Base-by-base conservation (phyloP, 2,888 invertebrate genomes). In the Chouioia cunea region DNA sequence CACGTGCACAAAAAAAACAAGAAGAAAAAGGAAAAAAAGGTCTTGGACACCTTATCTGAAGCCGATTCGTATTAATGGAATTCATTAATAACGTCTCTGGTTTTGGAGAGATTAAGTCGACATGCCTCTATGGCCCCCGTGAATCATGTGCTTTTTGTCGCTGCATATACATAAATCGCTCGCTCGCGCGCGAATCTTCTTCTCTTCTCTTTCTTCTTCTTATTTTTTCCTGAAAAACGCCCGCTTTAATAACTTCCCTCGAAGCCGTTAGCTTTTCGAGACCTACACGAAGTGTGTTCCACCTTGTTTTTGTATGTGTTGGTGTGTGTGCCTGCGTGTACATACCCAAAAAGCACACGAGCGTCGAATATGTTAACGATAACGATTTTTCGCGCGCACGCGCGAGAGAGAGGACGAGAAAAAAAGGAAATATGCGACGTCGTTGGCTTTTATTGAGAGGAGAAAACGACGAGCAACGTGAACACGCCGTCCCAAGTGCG, bases 221-320 rank as follows among this genome's bases (percentile, higher is more conserved):
- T 36, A 27, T 16, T 50, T 27, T 60, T 27, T 12, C 52, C 10
- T 20, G 27, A 27, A 27, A 27, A 27, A 6, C 14, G 15, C 44
- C 15, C 16, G 18, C 50, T 71, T 71, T 67, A 71, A 71, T 67
- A 67, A 63, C 63, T 67, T 66, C 58, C 8, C 23, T 27, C 46
- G 70, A 62, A 62, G 60, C 71, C 58, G 43, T 64, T 68, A 62
- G 62, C 48, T 23, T 53, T 16, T n/a, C 46, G 46, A 27, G 46
- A 43, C 52, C 6, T 20, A 27, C 46, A 22, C 10, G 14, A 27
- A 22, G 20, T 6, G 3, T 3, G 27, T 27, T 6, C 4, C n/a
- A n/a, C 53, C 59, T 59, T 46, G 63, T 66, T 50, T n/a, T 18
- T 46, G n/a, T 44, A 4, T 44, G 8, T 20, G 36, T n/a, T 47